Conservation (phyloP, 2,797 vertebrate genomes). For the Trichosurus vulpecula region DNA sequence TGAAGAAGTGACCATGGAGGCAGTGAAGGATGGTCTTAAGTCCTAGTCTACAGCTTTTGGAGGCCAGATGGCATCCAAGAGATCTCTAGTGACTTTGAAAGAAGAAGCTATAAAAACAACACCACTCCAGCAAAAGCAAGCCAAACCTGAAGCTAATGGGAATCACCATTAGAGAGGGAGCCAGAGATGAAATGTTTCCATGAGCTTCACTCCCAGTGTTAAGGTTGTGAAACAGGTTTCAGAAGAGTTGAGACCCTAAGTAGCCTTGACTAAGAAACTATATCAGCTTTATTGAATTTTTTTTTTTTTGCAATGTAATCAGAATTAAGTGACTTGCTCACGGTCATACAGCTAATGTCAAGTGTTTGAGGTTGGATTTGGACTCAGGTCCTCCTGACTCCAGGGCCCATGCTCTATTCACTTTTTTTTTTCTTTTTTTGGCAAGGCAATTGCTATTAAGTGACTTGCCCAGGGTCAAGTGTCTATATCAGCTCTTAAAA, state of each 20-base stretch:
- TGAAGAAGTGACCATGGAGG: background rate
- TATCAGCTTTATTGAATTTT: background rate
- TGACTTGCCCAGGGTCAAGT: too few relatives aligned
- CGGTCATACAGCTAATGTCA: too few relatives aligned
- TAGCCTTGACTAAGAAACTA: background rate
- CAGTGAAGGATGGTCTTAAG: background rate
- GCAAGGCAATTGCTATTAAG: too few relatives aligned
- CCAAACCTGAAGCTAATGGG: background rate
- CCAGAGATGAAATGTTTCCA: background rate
- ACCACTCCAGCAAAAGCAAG: background rate
- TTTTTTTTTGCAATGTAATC: too few relatives aligned
- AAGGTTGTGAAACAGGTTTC: background rate
- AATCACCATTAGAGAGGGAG: background rate
- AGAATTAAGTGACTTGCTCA: too few relatives aligned
- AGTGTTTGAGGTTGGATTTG: too few relatives aligned
- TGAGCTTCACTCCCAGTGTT: background rate
- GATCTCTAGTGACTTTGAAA: background rate
- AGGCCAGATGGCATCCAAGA: background rate
- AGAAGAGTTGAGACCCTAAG: background rate
- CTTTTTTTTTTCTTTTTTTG: too few relatives aligned
- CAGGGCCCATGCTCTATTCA: too few relatives aligned
- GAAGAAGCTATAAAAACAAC: background rate
- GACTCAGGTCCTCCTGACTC: too few relatives aligned
- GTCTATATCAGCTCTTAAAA: background rate
- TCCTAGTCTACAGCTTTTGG: background rate